Base-by-base conservation (phyloP, 2,888 invertebrate species). In the Alloplasta piceator region DNA sequence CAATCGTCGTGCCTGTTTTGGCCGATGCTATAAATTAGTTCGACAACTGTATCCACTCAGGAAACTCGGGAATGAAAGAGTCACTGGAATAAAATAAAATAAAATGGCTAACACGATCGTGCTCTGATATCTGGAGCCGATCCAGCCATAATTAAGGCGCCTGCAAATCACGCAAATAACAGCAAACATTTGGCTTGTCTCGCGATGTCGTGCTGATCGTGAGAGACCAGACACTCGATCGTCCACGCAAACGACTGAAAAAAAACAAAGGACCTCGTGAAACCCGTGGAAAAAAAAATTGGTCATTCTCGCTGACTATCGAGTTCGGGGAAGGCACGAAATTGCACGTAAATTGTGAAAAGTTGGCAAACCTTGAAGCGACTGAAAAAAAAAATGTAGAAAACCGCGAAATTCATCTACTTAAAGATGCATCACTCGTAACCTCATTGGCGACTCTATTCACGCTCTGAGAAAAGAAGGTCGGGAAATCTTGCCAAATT, bases 171-270 rank as follows among this genome's bases (percentile, higher is more conserved):
- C 26, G 60, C 76, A 72, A 78, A 74, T 74, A 64, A 73, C 48
- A 70, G 26, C 67, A 64, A 74, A 78, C 70, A 64, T 80, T 80
- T 80, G 77, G 80, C 77, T 73, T 60, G 38, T 36, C 48, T 63
- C 39, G 55, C 10, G 10, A n/a, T n/a, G 16, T 58, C 55, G 38
- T 56, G 63, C 66, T 80, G 46, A 60, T 67, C 46, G 14, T 9
- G 6, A 12, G 36, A 56, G 14, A 6, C 14, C 39, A 38, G 38
- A 73, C 56, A 48, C 68, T 46, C 55, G 50, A 76, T 61, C 61
- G 61, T 48, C 72, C 43, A 43, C 41, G 26, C 36, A 36, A 43
- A 36, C 12, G 9, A 39, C 50, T 16, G 63, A 76, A 68, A 63
- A 68, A 64, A 26, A 77, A 60, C 52, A 73, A 60, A 36, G 12